Evolutionary conservation across 2,888 invertebrate genomes (phyloP).

Genomic region (Rosalia funebris): DNA sequence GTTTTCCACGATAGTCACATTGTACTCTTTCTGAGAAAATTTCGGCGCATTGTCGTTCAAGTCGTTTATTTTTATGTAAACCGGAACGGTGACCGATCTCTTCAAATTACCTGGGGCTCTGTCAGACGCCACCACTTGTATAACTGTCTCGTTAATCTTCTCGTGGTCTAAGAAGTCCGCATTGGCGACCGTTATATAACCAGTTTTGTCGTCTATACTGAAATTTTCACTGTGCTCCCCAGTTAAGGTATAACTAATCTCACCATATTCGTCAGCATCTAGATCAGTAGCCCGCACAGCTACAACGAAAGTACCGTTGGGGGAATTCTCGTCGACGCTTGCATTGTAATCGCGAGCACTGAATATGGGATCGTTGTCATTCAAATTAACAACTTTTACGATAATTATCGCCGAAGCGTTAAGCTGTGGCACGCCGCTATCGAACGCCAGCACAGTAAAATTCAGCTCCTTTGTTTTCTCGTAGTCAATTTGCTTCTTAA

Average conservation of each 20-base stretch:
- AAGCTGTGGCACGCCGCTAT: conserved; percentile 86
- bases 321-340: conserved; percentile 79
- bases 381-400: conserved; percentile 83
- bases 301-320: conserved; percentile 76
- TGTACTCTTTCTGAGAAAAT: conserved; percentile 81
- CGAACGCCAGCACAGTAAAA: conserved; percentile 84
- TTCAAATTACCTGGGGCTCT: conserved; percentile 77
- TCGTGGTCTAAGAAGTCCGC: conserved; percentile 84
- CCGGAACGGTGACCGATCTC: conserved; percentile 79
- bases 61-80: conserved; percentile 81
- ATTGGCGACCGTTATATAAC: conserved; percentile 80
- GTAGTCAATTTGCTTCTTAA: conserved; percentile 83
- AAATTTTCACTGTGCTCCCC: conserved; percentile 82
- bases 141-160: conserved; percentile 72
- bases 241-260: conserved; percentile 79
- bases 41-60: conserved; percentile 90
- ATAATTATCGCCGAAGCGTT: conserved; percentile 81
- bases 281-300: conserved; percentile 80
- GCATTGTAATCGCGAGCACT: conserved; percentile 75
- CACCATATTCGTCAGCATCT: conserved; percentile 82
- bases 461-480: conserved; percentile 80
- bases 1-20: conserved; percentile 85
- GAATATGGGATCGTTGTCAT: conserved; percentile 89
- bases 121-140: conserved; percentile 85
- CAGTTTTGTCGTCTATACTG: conserved; percentile 75